These are phyloP conservation scores for Turnix velox DNA, from an alignment of 2,113 vertebrate species.

Conservation along the genomic window DNA sequence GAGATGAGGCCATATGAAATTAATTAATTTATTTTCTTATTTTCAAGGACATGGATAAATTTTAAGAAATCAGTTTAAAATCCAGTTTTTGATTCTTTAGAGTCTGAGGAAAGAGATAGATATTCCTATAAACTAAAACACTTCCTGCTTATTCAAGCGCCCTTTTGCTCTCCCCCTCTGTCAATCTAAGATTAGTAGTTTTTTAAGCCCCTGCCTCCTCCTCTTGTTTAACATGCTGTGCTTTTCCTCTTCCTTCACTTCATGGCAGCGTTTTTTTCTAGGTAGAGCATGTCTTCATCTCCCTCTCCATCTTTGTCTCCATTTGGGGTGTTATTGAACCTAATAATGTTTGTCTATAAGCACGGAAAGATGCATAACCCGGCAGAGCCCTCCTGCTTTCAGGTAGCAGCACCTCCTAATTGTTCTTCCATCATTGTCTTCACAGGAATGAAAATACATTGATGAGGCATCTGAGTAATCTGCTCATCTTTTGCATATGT, in stretches of 20 bases:
- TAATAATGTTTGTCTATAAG: slow-evolving; percentile 7
- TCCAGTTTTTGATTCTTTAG: neutral
- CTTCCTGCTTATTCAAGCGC: neutral
- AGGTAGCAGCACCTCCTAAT: neutral
- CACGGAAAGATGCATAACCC: neutral
- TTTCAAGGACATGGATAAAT: neutral
- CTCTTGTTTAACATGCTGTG: slow-evolving; percentile 1
- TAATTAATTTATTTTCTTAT: neutral
- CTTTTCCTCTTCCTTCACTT: slow-evolving; percentile 10
- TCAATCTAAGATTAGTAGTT: neutral
- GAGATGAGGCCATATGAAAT: neutral
- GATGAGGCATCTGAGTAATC: neutral
- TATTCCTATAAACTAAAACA: neutral
- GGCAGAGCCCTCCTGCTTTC: slow-evolving; percentile 20
- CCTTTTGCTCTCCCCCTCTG: neutral
- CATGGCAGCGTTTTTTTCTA: slow-evolving; percentile 33
- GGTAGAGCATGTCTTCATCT: slow-evolving; percentile 35
- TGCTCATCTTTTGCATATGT: neutral
- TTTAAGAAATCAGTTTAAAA: neutral
- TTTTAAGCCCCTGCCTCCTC: slow-evolving; percentile 12
- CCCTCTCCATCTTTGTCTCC: neutral
- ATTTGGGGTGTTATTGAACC: slow-evolving; percentile 24
- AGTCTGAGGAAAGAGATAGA: neutral
- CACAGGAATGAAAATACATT: slow-evolving; percentile 1
- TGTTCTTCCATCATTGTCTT: slow-evolving; percentile 23